Evolutionary conservation across 2,888 invertebrate species (phyloP).

Genomic region (Synanthedon formicaeformis): DNA sequence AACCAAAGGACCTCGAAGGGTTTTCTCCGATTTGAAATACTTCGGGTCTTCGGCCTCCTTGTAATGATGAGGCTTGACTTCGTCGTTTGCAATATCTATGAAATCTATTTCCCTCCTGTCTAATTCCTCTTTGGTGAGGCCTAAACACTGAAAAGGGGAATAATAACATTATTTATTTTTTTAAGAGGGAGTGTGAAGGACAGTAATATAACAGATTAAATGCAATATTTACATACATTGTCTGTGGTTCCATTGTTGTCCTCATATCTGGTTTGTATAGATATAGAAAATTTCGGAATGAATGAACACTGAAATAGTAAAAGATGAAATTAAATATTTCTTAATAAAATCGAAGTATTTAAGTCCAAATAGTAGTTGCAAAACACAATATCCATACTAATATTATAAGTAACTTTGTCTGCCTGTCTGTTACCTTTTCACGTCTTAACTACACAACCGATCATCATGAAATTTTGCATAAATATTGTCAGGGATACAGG

Average conservation of each 20-base stretch:
- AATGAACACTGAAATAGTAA: conserved; percentile 83
- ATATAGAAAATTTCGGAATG: conserved; percentile 85
- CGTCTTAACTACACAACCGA: too few relatives aligned
- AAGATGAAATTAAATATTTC: conserved; percentile 8
- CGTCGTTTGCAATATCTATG: conserved; percentile 90
- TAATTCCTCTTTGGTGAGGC: conserved; percentile 78
- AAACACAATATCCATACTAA: too few relatives aligned
- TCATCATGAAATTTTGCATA: too few relatives aligned
- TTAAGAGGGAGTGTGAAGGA: neutral
- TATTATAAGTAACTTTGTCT: too few relatives aligned
- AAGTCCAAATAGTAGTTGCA: neutral
- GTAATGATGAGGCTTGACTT: conserved; percentile 86
- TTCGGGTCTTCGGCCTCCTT: conserved; percentile 91
- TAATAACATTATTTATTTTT: neutral
- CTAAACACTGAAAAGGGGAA: conserved; percentile 75
- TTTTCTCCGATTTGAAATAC: conserved; percentile 84
- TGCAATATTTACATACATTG: conserved; percentile 75
- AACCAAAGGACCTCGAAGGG: conserved; percentile 84
- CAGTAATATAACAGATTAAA: too few relatives aligned
- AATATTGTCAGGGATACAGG: too few relatives aligned
- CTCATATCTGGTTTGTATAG: conserved; percentile 90
- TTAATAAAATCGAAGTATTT: neutral
- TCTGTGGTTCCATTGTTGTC: conserved; percentile 88
- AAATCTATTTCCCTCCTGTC: conserved; percentile 80
- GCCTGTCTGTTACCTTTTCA: too few relatives aligned